Base-by-base conservation (phyloP, 2,113 vertebrate genomes). In the Peromyscus maniculatus region DNA sequence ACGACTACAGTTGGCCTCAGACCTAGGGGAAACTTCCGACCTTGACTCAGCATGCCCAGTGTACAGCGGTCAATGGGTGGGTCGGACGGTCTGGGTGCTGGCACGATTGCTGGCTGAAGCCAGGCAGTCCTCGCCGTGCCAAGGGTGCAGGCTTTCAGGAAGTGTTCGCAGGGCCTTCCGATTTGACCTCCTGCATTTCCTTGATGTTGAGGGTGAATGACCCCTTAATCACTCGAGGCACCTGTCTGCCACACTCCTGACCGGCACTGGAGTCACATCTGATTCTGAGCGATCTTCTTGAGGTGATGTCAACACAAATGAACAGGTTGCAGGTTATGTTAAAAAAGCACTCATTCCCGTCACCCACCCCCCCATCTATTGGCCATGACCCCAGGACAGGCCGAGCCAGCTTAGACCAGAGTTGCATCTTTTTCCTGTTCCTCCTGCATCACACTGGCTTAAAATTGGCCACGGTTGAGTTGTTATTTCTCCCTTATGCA, bases 81-180 rank as follows among this genome's bases (percentile, higher is more conserved):
- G n/a, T 31, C 19, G 52, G 57, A 15, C 91, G 3, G 28, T 46
- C 0, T 19, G 72, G 57, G 24, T 9, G 12, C 36, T 66, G 67
- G 52, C 67, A 64, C 11, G 7, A 28, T 94, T 96, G 49, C 59
- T 69, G 74, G 13, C 67, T 67, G 91, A 87, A 82, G 55, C 17
- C 33, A 0, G 72, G 9, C 28, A 21, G 52, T 87, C 39, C 5
- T 46, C n/a, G 22, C 22, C 9, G 39, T 10, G 36, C 80, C 13
- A 21, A 36, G n/a, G 39, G 4, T 79, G 39, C 49, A 96, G 46
- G 74, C 62, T 82, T 89, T 77, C 86, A 89, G 95, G 71, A 92
- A 46, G 33, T 33, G 16, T 43, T 87, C 6, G 62, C 24, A 84
- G 84, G 13, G 49, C 49, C 3, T 1, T 77, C 82, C 22, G 28